Evolutionary conservation across 2,797 vertebrate genomes (phyloP).

Genomic region (Podarcis siculus): DNA sequence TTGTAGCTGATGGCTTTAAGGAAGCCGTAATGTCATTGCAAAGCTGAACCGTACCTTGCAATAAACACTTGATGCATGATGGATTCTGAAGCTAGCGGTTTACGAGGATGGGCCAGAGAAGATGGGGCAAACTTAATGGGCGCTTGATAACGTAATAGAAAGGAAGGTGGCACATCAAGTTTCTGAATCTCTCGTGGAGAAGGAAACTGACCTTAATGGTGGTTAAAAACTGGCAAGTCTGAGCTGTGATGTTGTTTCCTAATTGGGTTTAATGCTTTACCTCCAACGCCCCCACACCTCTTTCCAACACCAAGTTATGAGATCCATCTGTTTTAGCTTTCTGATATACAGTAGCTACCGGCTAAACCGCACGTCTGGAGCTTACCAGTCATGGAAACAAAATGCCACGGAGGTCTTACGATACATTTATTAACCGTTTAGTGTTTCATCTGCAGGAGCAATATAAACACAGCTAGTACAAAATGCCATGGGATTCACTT

Average conservation of each 20-base stretch:
- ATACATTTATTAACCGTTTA: slow-evolving; percentile 53
- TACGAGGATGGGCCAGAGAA: slow-evolving; percentile 67
- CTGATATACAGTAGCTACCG: slow-evolving; percentile 40
- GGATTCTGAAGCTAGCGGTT: slow-evolving; percentile 65
- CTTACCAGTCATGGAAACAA: slow-evolving; percentile 54
- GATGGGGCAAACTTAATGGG: slow-evolving; percentile 72
- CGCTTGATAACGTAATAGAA: slow-evolving; percentile 70
- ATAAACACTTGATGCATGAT: slow-evolving; percentile 57
- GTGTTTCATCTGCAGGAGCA: slow-evolving; percentile 35
- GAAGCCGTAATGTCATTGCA: slow-evolving; percentile 62
- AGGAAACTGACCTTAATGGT: slow-evolving; percentile 63
- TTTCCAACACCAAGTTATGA: slow-evolving; percentile 67
- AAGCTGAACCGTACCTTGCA: slow-evolving; percentile 72
- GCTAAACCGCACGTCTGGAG: slow-evolving; percentile 34
- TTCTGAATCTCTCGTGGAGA: slow-evolving; percentile 67
- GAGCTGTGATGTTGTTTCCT: slow-evolving; percentile 56
- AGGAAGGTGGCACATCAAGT: slow-evolving; percentile 65
- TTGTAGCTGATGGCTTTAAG: slow-evolving; percentile 71
- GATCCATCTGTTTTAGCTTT: slow-evolving; percentile 67
- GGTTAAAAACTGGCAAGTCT: slow-evolving; percentile 56
- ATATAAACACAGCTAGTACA: slow-evolving; percentile 35
- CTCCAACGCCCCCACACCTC: slow-evolving; percentile 42
- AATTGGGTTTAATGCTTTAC: slow-evolving; percentile 47
- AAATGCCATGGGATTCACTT: slow-evolving; percentile 23
- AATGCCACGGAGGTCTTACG: slow-evolving; percentile 40